Base-by-base conservation (phyloP, 2,797 vertebrate genomes). In the Cephalopachus bancanus region DNA sequence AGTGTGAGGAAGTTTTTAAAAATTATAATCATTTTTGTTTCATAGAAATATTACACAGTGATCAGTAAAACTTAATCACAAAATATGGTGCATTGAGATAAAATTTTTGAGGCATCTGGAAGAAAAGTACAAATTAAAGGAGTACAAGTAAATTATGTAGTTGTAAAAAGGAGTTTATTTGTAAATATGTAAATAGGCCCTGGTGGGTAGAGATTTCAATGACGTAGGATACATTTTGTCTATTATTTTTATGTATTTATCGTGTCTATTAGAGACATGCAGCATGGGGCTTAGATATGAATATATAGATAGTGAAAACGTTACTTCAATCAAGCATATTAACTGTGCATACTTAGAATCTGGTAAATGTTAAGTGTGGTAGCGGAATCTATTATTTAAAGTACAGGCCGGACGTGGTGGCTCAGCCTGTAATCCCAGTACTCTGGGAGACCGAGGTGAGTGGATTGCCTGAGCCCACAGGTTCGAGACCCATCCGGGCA, bases 51-150 rank as follows among this genome's bases (percentile, higher is more conserved):
- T 80, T 94, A 30, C 62, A 49, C 1, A 37, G 10, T 79, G 60
- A 59, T 89, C 69, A 71, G 7, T 69, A 84, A n/a, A 4, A 84
- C 57, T 89, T 78, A 4, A 62, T 4, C 7, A 89, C 16, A 83
- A 90, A 93, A 78, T 86, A 80, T 33, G 51, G 51, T 16, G 59
- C 30, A 84, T 53, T 94, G 33, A 30, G 44, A 84, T 89, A 95
- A 94, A 92, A 89, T 72, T 69, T 89, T 10, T 83, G 37, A 28
- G 10, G 14, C 30, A 64, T 57, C 26, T 72, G 26, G 24, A 75
- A 96, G 80, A 87, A 60, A 96, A 84, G 26, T 74, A 69, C 44
- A 89, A 72, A 51, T 69, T 62, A 88, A 88, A 80, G 8, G 12
- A 24, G 14, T 91, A 19, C 28, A 60, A 75, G 20, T 76, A 72